These are phyloP conservation scores for Diogma glabrata DNA, from an alignment of 2,888 invertebrate genomes.

Conservation along the genomic window DNA sequence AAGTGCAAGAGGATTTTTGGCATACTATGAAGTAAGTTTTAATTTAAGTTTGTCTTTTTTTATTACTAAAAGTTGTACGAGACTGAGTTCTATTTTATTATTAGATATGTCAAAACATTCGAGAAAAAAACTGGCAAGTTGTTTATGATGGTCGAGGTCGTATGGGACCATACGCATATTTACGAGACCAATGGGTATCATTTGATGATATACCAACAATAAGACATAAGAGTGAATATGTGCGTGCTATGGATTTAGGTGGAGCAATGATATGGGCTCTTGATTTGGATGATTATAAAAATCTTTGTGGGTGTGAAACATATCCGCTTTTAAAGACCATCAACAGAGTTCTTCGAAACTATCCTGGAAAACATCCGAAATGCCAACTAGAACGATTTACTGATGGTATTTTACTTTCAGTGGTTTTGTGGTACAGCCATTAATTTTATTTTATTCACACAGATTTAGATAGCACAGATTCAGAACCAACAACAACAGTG, in stretches of 20 bases:
- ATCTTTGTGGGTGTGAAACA: conserved; percentile 68
- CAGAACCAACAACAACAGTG: conserved; percentile 18
- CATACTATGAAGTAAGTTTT: conserved; percentile 60
- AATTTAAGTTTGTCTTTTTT: not conserved
- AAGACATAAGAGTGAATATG: conserved; percentile 69
- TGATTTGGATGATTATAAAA: conserved; percentile 77
- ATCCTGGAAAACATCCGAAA: conserved; percentile 50
- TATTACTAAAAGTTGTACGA: too few species aligned
- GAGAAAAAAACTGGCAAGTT: conserved; percentile 63
- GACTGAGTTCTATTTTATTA: conserved; percentile 38
- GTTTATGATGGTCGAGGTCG: conserved; percentile 65
- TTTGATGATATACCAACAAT: conserved; percentile 83
- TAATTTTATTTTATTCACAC: not conserved
- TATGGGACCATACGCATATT: conserved; percentile 79
- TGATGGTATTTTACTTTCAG: conserved; percentile 26
- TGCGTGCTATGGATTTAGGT: conserved; percentile 65
- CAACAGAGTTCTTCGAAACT: conserved; percentile 64
- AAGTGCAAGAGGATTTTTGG: conserved; percentile 72
- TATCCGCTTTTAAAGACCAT: conserved; percentile 70
- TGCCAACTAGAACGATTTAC: conserved; percentile 42
- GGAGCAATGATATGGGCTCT: conserved; percentile 87
- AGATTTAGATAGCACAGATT: conserved; percentile 14
- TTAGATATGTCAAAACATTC: conserved; percentile 65
- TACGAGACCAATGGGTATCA: conserved; percentile 83
- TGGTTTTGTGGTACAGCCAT: not conserved